These are phyloP conservation scores for Polyommatus icarus DNA, from an alignment of 2,888 invertebrate species.

Conservation along the genomic window DNA sequence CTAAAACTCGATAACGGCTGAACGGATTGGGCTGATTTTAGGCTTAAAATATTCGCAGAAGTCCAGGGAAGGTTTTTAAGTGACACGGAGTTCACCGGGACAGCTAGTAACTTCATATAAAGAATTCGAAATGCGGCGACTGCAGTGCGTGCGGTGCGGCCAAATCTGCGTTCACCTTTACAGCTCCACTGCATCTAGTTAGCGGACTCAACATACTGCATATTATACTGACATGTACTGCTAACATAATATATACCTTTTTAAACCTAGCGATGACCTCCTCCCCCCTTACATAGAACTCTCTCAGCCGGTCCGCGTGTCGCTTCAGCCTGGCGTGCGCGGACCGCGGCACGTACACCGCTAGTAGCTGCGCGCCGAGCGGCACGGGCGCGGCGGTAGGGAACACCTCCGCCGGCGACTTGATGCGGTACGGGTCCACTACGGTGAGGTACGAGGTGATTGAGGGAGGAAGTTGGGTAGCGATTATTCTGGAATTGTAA, in stretches of 20 bases:
- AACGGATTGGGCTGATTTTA: too few species aligned
- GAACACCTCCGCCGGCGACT: slow-evolving; percentile 88
- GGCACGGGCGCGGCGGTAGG: slow-evolving; percentile 86
- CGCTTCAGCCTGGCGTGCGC: slow-evolving; percentile 79
- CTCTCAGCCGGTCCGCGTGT: slow-evolving; percentile 58
- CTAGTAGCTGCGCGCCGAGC: slow-evolving; percentile 88
- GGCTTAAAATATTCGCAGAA: too few species aligned
- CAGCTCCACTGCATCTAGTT: too few species aligned
- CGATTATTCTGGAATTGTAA: slow-evolving; percentile 83
- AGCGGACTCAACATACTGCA: too few species aligned
- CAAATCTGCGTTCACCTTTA: too few species aligned
- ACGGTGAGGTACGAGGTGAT: slow-evolving; percentile 89
- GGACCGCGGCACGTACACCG: slow-evolving; percentile 85
- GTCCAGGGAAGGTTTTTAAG: too few species aligned
- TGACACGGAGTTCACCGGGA: too few species aligned
- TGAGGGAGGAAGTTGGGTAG: slow-evolving; percentile 87
- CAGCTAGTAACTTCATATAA: too few species aligned
- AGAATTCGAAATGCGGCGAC: too few species aligned
- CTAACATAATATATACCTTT: slow-evolving; percentile 54
- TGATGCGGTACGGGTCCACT: slow-evolving; percentile 91
- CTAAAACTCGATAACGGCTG: too few species aligned
- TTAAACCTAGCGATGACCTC: slow-evolving; percentile 68
- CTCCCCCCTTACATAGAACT: slow-evolving; percentile 67
- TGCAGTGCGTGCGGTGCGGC: too few species aligned
- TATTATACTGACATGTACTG: too few species aligned